Percentiles rank a stretch among this genome's conserved stretches.
Evolutionary conservation across 2,113 vertebrate genomes (phyloP).

Genomic region (Platichthys flesus): DNA sequence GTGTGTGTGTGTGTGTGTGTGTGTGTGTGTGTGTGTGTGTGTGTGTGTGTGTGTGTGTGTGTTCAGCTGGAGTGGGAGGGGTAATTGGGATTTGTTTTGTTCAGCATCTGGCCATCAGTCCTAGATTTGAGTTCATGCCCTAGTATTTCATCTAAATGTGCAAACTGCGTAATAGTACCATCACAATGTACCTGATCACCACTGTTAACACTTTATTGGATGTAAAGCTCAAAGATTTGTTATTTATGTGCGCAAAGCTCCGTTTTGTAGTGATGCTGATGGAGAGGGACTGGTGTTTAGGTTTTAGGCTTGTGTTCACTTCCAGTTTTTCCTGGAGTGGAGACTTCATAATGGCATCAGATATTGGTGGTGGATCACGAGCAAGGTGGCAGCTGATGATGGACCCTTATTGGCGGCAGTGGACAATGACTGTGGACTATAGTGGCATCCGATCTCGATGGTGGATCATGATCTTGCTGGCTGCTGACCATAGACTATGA

Average conservation of each 20-base stretch:
- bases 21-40: not conserved
- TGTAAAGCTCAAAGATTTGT: not conserved
- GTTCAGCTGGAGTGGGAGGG: constrained; percentile 28
- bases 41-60: no score
- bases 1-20: not conserved
- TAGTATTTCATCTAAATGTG: constrained; percentile 10
- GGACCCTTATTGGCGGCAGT: no score
- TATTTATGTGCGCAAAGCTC: not conserved
- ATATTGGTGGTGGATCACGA: no score
- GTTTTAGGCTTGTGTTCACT: not conserved
- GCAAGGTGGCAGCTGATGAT: no score
- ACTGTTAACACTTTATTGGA: not conserved
- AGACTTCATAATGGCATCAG: no score
- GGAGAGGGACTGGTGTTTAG: not conserved
- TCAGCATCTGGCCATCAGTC: constrained; percentile 56
- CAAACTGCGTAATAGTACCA: not conserved
- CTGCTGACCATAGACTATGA: no score
- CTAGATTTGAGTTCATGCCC: constrained; percentile 30
- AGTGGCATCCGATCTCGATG: no score
- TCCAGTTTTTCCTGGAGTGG: not conserved
- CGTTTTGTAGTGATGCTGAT: not conserved
- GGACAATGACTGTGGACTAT: no score
- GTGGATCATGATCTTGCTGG: no score
- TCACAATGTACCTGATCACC: not conserved
- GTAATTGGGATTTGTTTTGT: constrained; percentile 57